Percentiles rank a stretch among this genome's conserved stretches.
phyloP scores from a whole-genome alignment of 2,797 vertebrate species.

The Pangasius djambal region DNA sequence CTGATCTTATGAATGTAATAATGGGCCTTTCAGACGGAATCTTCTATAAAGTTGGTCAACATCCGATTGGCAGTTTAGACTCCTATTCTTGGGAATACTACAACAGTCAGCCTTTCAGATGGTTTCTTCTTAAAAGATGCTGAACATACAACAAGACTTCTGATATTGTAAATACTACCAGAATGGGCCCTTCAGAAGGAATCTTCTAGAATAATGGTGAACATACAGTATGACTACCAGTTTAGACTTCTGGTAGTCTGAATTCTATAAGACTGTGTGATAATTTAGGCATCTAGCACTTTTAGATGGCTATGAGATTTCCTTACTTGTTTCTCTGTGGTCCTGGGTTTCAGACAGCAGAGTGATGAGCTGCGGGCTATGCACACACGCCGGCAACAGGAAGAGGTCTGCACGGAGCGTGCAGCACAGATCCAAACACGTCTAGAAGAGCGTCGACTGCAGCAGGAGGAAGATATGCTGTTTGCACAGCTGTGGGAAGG shows the following conservation, averaged over 20 bases:
- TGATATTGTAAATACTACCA: no score
- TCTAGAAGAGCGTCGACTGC: constrained; percentile 64
- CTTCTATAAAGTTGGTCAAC: not conserved
- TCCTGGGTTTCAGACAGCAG: constrained; percentile 65
- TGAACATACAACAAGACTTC: not conserved
- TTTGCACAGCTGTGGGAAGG: constrained; percentile 80
- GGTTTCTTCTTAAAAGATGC: not conserved
- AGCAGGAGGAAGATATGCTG: constrained; percentile 74
- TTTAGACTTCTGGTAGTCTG: no score
- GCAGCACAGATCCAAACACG: constrained; percentile 75
- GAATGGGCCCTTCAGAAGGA: not conserved
- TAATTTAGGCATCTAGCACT: not conserved
- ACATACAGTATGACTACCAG: not conserved
- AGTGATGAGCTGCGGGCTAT: constrained; percentile 76
- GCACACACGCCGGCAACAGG: constrained; percentile 54
- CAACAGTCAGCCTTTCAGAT: not conserved
- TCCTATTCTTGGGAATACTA: not conserved
- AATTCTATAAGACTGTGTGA: not conserved
- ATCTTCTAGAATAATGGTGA: not conserved
- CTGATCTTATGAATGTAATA: not conserved
- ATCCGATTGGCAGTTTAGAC: not conserved
- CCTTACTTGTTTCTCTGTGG: not conserved
- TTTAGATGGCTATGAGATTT: not conserved
- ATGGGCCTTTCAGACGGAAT: not conserved
- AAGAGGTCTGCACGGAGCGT: constrained; percentile 73